A percentile compares a stretch with the other conserved stretches of the same genome.
Conservation (phyloP, 2,888 invertebrate genomes). For the Lumbricus terrestris region DNA sequence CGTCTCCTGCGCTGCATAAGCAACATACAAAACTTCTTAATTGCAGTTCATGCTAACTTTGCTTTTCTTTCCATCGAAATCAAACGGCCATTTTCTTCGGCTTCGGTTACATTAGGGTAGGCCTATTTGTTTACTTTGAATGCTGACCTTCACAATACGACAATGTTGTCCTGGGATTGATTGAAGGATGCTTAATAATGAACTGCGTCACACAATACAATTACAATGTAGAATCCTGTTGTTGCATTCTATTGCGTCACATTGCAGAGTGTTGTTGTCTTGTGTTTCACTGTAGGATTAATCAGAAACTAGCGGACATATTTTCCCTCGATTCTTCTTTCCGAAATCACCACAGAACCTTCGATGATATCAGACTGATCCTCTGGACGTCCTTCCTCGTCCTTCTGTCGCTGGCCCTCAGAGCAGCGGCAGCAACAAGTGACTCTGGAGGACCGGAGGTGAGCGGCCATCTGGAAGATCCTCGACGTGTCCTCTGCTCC, state of each 20-base stretch:
- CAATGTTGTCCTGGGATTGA: too few species aligned
- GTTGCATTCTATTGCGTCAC: neutral
- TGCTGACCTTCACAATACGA: too few species aligned
- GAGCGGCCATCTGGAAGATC: neutral
- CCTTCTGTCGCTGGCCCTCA: neutral
- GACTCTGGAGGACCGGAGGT: neutral
- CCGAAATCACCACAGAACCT: neutral
- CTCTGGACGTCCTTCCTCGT: neutral
- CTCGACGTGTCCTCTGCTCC: neutral
- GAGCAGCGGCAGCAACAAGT: neutral
- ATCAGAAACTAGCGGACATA: neutral
- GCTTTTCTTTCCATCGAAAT: too few species aligned
- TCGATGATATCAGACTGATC: neutral
- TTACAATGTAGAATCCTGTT: neutral
- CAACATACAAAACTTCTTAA: too few species aligned
- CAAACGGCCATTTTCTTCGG: too few species aligned
- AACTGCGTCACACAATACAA: too few species aligned
- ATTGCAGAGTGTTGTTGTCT: neutral
- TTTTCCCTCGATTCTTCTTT: neutral
- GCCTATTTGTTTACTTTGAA: neutral
- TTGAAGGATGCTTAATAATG: neutral
- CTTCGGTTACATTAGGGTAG: too few species aligned
- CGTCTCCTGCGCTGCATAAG: too few species aligned
- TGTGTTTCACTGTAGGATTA: neutral
- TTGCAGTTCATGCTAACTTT: too few species aligned